A percentile compares a stretch with the other conserved stretches of the same genome.
These are phyloP conservation scores for Anoplophora glabripennis DNA, from an alignment of 1,140 invertebrate species.

Conservation along the genomic window DNA sequence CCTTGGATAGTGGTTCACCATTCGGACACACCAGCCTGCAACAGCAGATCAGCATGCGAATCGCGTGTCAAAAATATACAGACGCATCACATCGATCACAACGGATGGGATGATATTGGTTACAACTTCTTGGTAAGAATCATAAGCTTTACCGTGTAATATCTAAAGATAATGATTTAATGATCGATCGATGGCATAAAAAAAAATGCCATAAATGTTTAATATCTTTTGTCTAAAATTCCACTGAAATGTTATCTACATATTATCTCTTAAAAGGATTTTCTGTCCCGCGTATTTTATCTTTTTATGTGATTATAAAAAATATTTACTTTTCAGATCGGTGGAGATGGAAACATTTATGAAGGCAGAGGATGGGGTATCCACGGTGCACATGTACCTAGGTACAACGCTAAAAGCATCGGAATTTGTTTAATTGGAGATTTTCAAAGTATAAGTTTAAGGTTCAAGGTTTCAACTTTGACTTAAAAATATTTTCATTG, in stretches of 20 bases:
- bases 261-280: neutral
- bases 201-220: too few relatives aligned
- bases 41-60: constrained; percentile 46
- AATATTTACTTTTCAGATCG: constrained; percentile 46
- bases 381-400: constrained; percentile 63
- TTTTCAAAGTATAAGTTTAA: constrained; percentile 48
- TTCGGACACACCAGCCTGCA: constrained; percentile 50
- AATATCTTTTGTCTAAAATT: neutral
- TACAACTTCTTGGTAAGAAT: constrained; percentile 53
- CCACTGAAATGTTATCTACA: neutral
- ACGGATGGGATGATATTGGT: constrained; percentile 52
- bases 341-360: constrained; percentile 57
- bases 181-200: neutral
- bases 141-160: neutral
- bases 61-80: constrained; percentile 49
- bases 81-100: constrained; percentile 47
- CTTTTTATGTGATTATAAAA: neutral
- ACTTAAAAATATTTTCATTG: constrained; percentile 30
- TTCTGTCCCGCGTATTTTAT: neutral
- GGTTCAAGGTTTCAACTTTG: neutral
- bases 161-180: neutral
- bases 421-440: constrained; percentile 64
- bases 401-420: constrained; percentile 64
- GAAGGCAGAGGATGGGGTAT: constrained; percentile 71
- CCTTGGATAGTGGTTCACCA: constrained; percentile 38